Evolutionary conservation across 2,797 vertebrate species (phyloP), one percentile per base, ranked within the genome.

Genomic region (Cheirogaleus major): DNA sequence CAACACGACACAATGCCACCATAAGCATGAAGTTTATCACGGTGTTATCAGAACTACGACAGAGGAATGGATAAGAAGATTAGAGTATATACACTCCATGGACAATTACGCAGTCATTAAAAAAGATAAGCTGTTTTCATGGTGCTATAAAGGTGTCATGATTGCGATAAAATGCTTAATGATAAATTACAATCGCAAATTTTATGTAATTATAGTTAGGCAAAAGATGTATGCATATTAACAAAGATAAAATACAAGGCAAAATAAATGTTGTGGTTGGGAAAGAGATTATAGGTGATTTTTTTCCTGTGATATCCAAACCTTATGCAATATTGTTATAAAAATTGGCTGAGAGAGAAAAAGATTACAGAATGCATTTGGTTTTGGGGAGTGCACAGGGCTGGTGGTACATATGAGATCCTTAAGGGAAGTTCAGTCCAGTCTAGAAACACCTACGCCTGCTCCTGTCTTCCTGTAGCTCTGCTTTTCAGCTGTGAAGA

Each of bases 141-240:
- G 94, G 91, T 93, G 67, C 95, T 97, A 91, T 90, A 94, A 96
- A 94, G 76, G 75, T 43, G 94, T 94, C 55, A 76, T 69, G 91
- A 93, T 84, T 96, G 63, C 91, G 96, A 93, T 86, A 96, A 97
- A 97, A 96, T 80, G 25, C 83, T 89, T 96, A 97, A 95, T 97
- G 96, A 95, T 95, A 97, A 97, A 93, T 95, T 80, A 94, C 4
- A 25, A 84, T 78, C 95, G 92, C 69, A 93, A 95, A 94, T 96
- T 97, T 84, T 89, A 95, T 89, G 63, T 95, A 96, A 97, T 89
- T 96, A 84, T 76, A 88, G 82, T 76, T 95, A 96, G 73, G 91
- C 69, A 95, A 93, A 87, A 97, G 95, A 89, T 69, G 48, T 73
- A 82, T 72, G 59, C 70, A 45, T 80, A 91, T 83, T 95, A 96